Conservation (phyloP, 2,797 vertebrate genomes). For the Pelochelys cantorii region DNA sequence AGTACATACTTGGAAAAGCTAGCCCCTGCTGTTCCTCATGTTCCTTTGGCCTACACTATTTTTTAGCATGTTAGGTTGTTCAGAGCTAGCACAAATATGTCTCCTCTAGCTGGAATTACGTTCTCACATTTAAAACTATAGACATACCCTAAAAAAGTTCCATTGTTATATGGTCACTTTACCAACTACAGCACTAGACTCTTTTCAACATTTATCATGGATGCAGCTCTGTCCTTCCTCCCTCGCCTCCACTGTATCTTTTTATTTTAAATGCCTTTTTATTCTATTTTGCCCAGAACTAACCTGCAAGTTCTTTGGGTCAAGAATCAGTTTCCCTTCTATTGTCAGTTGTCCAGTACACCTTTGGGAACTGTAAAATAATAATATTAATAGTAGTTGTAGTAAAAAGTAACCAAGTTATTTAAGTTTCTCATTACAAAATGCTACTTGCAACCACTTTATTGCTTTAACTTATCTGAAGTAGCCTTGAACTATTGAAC, state of each 20-base stretch:
- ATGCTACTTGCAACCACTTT: not conserved
- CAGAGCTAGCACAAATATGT: not conserved
- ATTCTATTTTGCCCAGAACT: not conserved
- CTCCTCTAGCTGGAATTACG: not conserved
- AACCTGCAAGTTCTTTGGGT: not conserved
- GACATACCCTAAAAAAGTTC: not conserved
- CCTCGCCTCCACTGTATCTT: not conserved
- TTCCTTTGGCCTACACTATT: not conserved
- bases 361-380: not conserved
- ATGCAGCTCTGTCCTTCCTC: not conserved
- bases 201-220: not conserved
- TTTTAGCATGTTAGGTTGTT: not conserved
- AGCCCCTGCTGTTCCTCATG: not conserved
- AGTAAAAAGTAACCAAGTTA: not conserved
- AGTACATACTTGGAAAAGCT: not conserved
- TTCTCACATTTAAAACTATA: not conserved
- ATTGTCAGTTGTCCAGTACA: not conserved
- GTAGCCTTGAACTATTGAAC: not conserved
- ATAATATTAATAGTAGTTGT: not conserved
- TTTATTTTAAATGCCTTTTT: not conserved
- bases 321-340: not conserved
- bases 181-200: not conserved
- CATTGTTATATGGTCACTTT: not conserved
- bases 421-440: not conserved
- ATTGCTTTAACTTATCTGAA: not conserved